Evolutionary conservation across 2,888 invertebrate genomes (phyloP).

Genomic region (Syritta pipiens): DNA sequence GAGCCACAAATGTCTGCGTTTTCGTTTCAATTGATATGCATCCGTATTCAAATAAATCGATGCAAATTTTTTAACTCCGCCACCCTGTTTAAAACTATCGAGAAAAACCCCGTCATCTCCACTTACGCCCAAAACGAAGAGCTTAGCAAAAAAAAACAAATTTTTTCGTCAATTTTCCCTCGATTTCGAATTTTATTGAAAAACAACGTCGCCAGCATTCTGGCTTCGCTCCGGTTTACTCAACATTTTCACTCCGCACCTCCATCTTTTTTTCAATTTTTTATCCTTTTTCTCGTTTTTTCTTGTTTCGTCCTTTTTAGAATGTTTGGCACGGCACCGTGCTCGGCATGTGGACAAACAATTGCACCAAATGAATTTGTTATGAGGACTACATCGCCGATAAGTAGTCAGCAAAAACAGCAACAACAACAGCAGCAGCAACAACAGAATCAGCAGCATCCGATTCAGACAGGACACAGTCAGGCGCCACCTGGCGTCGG

Average conservation of each 20-base stretch:
- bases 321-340: slow-evolving; percentile 93
- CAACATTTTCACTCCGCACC: slow-evolving; percentile 12
- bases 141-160: no score
- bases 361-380: slow-evolving; percentile 95
- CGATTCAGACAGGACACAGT: slow-evolving; percentile 64
- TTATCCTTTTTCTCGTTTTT: not conserved
- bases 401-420: slow-evolving; percentile 70
- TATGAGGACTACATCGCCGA: slow-evolving; percentile 82
- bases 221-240: slow-evolving; percentile 27
- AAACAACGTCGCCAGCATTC: slow-evolving; percentile 15
- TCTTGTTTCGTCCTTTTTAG: slow-evolving; percentile 81
- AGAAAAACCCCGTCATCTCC: no score
- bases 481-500: slow-evolving; percentile 68
- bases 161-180: slow-evolving; percentile 9
- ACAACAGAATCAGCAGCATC: slow-evolving; percentile 74
- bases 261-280: slow-evolving; percentile 1
- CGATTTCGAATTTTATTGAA: slow-evolving; percentile 35
- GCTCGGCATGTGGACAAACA: slow-evolving; percentile 92
- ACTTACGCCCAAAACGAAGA: no score
- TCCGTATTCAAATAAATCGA: no score
- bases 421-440: slow-evolving; percentile 75
- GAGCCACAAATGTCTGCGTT: no score
- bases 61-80: no score
- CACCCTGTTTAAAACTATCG: no score
- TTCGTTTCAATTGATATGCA: no score